Evolutionary conservation across 1,140 invertebrate species (phyloP).

Genomic region (Drosophila rufa): DNA sequence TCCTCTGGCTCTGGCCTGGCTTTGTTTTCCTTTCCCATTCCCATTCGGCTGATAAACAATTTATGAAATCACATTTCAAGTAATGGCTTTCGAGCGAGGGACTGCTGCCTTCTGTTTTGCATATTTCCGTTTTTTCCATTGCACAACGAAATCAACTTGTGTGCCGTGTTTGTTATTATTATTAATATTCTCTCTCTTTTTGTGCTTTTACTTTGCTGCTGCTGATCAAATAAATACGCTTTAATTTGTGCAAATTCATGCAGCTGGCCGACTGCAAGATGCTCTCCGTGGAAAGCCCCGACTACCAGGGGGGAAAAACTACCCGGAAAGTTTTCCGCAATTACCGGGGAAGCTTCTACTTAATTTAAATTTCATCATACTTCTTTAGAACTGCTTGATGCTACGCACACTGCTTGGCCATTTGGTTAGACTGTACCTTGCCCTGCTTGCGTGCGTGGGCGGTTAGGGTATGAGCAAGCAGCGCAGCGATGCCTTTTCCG

Average conservation of each 20-base stretch:
- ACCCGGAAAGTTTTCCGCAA: background rate
- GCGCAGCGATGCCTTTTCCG: conserved; percentile 15
- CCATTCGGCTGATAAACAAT: conserved; percentile 38
- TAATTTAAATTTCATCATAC: background rate
- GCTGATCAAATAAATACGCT: conserved; percentile 48
- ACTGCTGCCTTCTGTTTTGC: conserved; percentile 30
- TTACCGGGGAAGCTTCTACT: background rate
- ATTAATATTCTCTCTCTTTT: conserved; percentile 5
- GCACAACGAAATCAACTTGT: conserved; percentile 36
- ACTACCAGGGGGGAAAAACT: conserved; percentile 1
- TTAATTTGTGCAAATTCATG: conserved; percentile 55
- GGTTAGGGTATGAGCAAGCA: conserved; percentile 18
- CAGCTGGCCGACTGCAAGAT: conserved; percentile 16
- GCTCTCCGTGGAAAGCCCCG: conserved; percentile 24
- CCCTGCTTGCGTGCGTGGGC: conserved; percentile 13
- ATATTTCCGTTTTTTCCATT: conserved; percentile 62
- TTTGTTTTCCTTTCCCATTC: conserved; percentile 25
- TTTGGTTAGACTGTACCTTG: background rate
- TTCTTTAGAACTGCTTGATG: background rate
- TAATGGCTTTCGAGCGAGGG: conserved; percentile 41
- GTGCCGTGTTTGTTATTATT: conserved; percentile 30
- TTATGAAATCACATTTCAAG: conserved; percentile 45
- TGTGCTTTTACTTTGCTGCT: background rate
- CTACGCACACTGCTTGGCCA: background rate
- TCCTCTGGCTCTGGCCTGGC: background rate